phyloP scores from a whole-genome alignment of 2,797 vertebrate genomes.

The Anabacerthia variegaticeps region DNA sequence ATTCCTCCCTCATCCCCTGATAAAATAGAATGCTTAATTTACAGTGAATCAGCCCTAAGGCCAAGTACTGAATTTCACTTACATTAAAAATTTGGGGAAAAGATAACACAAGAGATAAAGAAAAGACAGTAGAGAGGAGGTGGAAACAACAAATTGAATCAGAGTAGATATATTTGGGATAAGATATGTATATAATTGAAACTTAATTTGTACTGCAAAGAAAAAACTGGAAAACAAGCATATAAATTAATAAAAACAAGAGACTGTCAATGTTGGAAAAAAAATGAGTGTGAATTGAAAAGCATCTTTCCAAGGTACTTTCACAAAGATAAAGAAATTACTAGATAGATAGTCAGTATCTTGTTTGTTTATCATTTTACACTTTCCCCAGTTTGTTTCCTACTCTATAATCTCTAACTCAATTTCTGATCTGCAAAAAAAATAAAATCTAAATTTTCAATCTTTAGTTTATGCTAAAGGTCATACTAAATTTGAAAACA shows the following conservation, averaged over 20 bases:
- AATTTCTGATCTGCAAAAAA: background rate
- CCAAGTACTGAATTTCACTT: slow-evolving; percentile 23
- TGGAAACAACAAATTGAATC: background rate
- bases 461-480: background rate
- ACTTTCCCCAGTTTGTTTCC: background rate
- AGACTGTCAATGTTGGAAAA: background rate
- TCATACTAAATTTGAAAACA: background rate
- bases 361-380: background rate
- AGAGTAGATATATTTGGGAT: background rate
- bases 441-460: background rate
- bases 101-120: slow-evolving; percentile 5
- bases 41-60: background rate
- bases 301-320: background rate
- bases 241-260: background rate
- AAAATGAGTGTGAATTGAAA: background rate
- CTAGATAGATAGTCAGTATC: background rate
- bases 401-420: background rate
- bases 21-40: slow-evolving; percentile 25
- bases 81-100: slow-evolving; percentile 5
- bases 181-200: background rate
- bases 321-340: background rate
- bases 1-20: background rate
- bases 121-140: background rate
- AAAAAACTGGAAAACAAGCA: background rate
- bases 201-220: background rate